phyloP scores from a whole-genome alignment of 2,888 invertebrate genomes.

The Habroteleia sp. region DNA sequence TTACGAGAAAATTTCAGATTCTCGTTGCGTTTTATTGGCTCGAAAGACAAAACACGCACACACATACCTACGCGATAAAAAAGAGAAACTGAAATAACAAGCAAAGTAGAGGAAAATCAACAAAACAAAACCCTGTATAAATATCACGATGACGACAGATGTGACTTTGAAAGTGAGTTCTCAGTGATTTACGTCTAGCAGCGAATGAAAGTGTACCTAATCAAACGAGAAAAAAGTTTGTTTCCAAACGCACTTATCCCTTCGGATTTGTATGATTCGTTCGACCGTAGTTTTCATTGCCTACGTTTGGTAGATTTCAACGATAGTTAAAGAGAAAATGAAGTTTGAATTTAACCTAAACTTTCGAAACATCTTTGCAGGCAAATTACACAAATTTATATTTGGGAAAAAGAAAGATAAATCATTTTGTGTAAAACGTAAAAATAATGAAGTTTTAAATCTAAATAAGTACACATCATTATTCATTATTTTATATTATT shows the following conservation, averaged over 20 bases:
- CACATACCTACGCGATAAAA: conserved; percentile 2
- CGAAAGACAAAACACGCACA: conserved; percentile 17
- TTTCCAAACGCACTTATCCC: conserved; percentile 8
- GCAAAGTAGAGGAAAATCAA: conserved; percentile 46
- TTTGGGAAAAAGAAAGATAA: too few species aligned
- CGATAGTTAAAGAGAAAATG: too few species aligned
- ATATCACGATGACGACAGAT: conserved; percentile 42
- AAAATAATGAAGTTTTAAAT: too few species aligned
- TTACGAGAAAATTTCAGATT: conserved; percentile 53
- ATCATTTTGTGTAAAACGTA: too few species aligned
- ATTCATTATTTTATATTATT: too few species aligned
- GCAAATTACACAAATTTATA: too few species aligned
- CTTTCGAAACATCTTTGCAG: too few species aligned
- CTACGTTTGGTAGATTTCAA: too few species aligned
- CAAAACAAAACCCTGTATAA: conserved; percentile 47
- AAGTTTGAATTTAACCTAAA: too few species aligned
- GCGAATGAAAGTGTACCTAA: conserved; percentile 19
- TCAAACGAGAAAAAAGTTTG: conserved; percentile 21
- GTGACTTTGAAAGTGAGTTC: conserved; percentile 37
- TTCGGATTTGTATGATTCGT: conserved; percentile 17
- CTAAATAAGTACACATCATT: too few species aligned
- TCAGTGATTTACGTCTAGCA: too few species aligned
- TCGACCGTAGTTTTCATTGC: too few species aligned
- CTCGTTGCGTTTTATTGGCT: conserved; percentile 44
- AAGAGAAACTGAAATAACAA: conserved; percentile 21